Conservation (phyloP, 2,888 invertebrate genomes). For the Horisme vitalbata region DNA sequence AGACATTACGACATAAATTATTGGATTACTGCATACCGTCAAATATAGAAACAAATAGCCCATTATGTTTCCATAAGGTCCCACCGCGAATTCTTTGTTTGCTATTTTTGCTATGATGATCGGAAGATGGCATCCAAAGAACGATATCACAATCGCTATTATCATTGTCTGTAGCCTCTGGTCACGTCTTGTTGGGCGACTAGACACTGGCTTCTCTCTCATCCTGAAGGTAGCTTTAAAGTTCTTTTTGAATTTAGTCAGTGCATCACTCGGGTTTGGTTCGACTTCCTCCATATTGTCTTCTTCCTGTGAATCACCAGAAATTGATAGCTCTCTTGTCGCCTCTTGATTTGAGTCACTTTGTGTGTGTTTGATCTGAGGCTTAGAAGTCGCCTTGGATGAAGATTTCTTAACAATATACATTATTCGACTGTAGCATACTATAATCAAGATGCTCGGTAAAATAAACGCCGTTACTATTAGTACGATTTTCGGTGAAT, state of each 20-base stretch:
- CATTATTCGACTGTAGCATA: constrained; percentile 25
- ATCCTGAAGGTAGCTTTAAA: constrained; percentile 9
- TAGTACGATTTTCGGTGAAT: constrained; percentile 14
- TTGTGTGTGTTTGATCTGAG: neutral
- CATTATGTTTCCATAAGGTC: constrained; percentile 14
- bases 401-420: constrained; percentile 22
- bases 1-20: constrained; percentile 30
- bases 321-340: constrained; percentile 3
- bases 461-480: constrained; percentile 14
- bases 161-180: constrained; percentile 28
- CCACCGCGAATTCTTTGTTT: neutral
- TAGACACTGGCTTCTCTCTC: constrained; percentile 1
- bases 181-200: constrained; percentile 21
- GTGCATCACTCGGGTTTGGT: neutral
- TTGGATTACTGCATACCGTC: constrained; percentile 23
- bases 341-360: constrained; percentile 5
- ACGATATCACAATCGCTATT: constrained; percentile 18
- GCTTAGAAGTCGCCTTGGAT: neutral
- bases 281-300: constrained; percentile 3
- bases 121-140: constrained; percentile 25
- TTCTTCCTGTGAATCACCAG: neutral
- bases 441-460: constrained; percentile 9
- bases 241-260: constrained; percentile 9
- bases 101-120: constrained; percentile 17
- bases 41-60: constrained; percentile 19